These are phyloP conservation scores for Atopsyche davidsoni DNA, from an alignment of 1,140 invertebrate genomes.

Conservation along the genomic window DNA sequence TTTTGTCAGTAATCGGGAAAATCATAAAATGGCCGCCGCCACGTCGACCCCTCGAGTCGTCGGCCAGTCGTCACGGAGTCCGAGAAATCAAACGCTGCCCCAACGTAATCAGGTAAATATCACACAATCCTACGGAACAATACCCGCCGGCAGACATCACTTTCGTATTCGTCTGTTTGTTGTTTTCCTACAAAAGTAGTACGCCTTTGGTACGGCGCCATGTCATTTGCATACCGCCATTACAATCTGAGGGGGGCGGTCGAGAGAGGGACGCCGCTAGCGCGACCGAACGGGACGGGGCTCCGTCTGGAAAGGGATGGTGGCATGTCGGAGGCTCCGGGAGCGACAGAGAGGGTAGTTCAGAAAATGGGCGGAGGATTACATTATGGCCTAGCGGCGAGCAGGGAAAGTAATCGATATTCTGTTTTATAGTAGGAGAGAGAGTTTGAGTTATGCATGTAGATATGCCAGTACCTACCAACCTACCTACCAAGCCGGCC, in stretches of 20 bases:
- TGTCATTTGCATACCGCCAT: constrained; percentile 32
- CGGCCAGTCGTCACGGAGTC: too few species aligned
- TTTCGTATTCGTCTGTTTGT: constrained; percentile 26
- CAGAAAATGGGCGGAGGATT: constrained; percentile 28
- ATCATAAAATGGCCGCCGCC: too few species aligned
- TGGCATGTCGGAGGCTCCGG: neutral
- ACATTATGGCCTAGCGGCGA: constrained; percentile 29
- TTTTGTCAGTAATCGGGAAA: too few species aligned
- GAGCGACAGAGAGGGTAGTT: constrained; percentile 16
- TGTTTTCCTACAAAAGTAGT: constrained; percentile 28
- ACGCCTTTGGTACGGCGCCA: constrained; percentile 27
- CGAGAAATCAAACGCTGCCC: too few species aligned
- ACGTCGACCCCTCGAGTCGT: too few species aligned
- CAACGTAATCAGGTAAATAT: too few species aligned
- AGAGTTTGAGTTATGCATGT: constrained; percentile 27
- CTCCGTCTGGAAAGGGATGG: constrained; percentile 13
- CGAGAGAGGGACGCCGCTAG: constrained; percentile 15
- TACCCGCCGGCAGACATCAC: constrained; percentile 24
- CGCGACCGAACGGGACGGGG: constrained; percentile 7
- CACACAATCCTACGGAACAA: constrained; percentile 15
- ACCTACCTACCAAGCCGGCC: constrained; percentile 9
- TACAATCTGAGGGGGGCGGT: constrained; percentile 27
- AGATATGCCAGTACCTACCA: constrained; percentile 17
- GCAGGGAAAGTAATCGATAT: constrained; percentile 32
- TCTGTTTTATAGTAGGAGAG: constrained; percentile 28